Conservation (phyloP, 2,888 invertebrate species). For the Crematogaster levior region DNA sequence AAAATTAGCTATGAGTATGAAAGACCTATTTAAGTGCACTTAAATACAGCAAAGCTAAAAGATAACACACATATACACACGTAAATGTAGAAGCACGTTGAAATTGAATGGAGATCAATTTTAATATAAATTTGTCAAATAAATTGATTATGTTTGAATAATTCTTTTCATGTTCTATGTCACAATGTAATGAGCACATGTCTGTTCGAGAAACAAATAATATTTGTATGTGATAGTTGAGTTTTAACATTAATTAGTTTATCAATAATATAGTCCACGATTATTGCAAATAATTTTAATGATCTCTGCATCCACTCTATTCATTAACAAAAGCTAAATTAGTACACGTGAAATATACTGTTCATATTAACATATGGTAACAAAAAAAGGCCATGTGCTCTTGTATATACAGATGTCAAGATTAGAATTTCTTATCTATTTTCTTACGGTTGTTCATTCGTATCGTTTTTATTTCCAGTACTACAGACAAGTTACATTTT, state of each 20-base stretch:
- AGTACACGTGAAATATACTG: background rate
- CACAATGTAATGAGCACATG: background rate
- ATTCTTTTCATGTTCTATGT: background rate
- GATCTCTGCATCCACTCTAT: background rate
- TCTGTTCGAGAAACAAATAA: background rate
- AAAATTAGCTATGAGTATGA: background rate
- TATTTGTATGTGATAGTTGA: background rate
- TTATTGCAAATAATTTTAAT: background rate
- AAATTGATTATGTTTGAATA: too few relatives aligned
- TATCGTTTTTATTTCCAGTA: background rate
- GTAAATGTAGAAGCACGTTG: background rate
- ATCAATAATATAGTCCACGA: background rate
- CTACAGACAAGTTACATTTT: background rate
- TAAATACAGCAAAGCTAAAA: background rate
- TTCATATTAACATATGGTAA: constrained; percentile 66
- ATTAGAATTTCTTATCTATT: background rate
- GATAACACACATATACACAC: background rate
- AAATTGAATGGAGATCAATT: background rate
- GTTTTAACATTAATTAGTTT: background rate
- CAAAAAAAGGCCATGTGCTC: constrained; percentile 54
- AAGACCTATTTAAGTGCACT: background rate
- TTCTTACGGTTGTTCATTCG: background rate
- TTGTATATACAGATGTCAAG: background rate
- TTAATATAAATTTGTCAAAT: background rate
- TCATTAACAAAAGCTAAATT: background rate